Conservation (phyloP, 2,113 vertebrate species). For the Tor tambroides region DNA sequence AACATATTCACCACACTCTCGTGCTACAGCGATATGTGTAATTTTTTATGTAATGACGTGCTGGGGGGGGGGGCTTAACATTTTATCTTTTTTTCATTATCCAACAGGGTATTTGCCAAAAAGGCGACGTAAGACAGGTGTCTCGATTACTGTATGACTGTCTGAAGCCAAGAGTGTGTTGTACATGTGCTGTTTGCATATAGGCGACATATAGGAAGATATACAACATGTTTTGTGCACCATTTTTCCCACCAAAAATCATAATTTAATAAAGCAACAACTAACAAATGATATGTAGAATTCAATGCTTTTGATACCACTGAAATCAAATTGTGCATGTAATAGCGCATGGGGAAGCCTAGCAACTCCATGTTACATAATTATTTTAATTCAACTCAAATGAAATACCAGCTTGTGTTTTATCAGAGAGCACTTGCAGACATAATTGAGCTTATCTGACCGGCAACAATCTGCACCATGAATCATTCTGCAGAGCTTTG, state of each 20-base stretch:
- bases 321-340: background rate
- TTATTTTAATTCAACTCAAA: constrained; percentile 6
- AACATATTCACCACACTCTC: constrained; percentile 52
- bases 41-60: constrained; percentile 36
- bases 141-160: background rate
- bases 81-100: constrained; percentile 40
- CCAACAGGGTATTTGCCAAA: background rate
- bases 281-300: background rate
- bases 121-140: constrained; percentile 13
- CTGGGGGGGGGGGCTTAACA: constrained; percentile 2
- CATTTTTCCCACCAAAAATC: background rate
- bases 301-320: background rate
- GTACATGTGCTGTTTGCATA: background rate
- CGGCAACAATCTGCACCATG: background rate
- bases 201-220: background rate
- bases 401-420: constrained; percentile 14
- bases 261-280: background rate
- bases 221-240: background rate
- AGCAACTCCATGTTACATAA: constrained; percentile 11
- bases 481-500: constrained; percentile 4
- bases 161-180: background rate
- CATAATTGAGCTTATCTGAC: constrained; percentile 20
- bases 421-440: background rate
- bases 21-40: constrained; percentile 26
- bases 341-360: background rate